Evolutionary conservation across 1,140 invertebrate species (phyloP), one percentile per base, ranked within the genome.

Genomic region (Cydia amplana): DNA sequence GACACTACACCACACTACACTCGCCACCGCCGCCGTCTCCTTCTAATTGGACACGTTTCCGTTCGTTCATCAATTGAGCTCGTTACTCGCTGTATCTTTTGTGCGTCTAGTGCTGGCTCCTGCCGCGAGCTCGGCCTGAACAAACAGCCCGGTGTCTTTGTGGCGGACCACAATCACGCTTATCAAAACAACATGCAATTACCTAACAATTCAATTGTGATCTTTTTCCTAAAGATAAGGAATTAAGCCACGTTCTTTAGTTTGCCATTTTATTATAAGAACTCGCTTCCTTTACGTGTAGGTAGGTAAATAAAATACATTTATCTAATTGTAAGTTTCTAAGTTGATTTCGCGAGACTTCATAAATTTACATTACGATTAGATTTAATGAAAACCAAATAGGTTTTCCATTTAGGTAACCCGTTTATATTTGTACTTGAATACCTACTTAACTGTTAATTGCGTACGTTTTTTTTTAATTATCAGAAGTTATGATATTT

Each of bases 41-140:
- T 89, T 87, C 88, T 91, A 91, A 91, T 91, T 91, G 90, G 90
- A 89, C 89, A 90, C 88, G 88, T 92, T 92, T 92, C 90, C 90
- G 89, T 88, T 90, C 86, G 85, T 90, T 87, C 87, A 85, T 91
- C 89, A 90, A 92, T 92, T 92, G 90, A 88, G 85, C 89, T 91
- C 86, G 89, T 92, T 92, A 88, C 84, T 82, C 80, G 82, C 83
- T 82, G 83, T 88, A 88, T 90, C 88, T 91, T 85, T 85, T 87
- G 86, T 86, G 82, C 77, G 76, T 77, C 78, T 67, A 75, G 65
- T 49, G 73, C 49, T 73, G 76, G 74, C 75, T 79, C 75, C 76
- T 60, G 75, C 74, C 67, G 65, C 51, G 55, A 72, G n/a, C 76
- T 72, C 76, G 64, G 74, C 72, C 73, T 51, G 67, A 70, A 32